Percentiles rank a stretch among this genome's conserved stretches.
Conservation (phyloP, 2,888 invertebrate genomes). For the Melipona bicolor region DNA sequence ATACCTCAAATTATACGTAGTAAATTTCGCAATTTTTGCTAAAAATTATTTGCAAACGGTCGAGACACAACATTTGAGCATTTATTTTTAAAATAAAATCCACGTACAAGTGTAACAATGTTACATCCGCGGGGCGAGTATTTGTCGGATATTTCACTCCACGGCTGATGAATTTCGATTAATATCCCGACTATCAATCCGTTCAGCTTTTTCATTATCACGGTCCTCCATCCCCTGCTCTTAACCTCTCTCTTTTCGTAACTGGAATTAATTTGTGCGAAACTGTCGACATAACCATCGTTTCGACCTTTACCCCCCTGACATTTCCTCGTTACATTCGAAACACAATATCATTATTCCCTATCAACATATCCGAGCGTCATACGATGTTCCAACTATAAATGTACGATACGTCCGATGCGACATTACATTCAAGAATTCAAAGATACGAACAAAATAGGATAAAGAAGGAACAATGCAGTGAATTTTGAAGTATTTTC, state of each 20-base stretch:
- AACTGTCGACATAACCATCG: slow-evolving; percentile 9
- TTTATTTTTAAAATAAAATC: background rate
- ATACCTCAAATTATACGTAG: background rate
- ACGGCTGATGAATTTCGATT: slow-evolving; percentile 50
- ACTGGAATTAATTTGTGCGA: slow-evolving; percentile 33
- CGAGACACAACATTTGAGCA: background rate
- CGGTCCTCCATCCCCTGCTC: background rate
- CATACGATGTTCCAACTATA: too few relatives aligned
- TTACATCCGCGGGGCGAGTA: slow-evolving; percentile 13
- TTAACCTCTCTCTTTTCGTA: background rate
- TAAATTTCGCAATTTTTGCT: background rate
- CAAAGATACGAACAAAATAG: background rate
- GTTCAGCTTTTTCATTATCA: slow-evolving; percentile 43
- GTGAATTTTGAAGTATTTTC: too few relatives aligned
- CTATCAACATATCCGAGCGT: background rate
- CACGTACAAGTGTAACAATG: too few relatives aligned
- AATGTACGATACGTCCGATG: background rate
- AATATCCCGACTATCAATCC: slow-evolving; percentile 37
- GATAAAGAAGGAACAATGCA: background rate
- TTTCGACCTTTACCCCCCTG: background rate
- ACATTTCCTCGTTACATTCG: background rate
- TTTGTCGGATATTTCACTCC: slow-evolving; percentile 37
- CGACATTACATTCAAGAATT: background rate
- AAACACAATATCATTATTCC: slow-evolving; percentile 18
- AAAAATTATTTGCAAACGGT: background rate